Base-by-base conservation (phyloP, 2,113 vertebrate species). In the Corvus moneduloides region DNA sequence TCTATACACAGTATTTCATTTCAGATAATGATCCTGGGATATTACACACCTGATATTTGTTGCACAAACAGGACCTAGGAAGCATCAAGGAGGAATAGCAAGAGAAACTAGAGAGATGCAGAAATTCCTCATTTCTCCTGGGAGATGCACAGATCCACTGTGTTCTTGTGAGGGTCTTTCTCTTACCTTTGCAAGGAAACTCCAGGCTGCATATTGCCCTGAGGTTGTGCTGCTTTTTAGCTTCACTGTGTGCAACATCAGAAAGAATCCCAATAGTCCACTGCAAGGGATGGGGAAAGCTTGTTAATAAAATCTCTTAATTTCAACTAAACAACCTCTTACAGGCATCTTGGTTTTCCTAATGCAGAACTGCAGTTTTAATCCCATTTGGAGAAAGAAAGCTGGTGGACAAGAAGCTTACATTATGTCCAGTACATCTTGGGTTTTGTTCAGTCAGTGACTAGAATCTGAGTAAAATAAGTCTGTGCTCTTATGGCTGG, bases 181-280 rank as follows among this genome's bases (percentile, higher is more conserved):
- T 93, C 97, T 98, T 97, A 99, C 99, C 99, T 99, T 99, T 17
- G 99, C 98, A 78, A 99, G 44, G 87, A 99, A 98, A 71, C 93
- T 97, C 99, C 99, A 99, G n/a, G 98, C 95, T 66, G 98, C 96
- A 52, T 98, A 98, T 68, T 99, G 98, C 72, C 98, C 98, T 13
- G 98, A 93, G 71, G 98, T 97, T 78, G 98, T 90, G 55, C 96
- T 97, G 64, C 94, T 98, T 96, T 98, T 99, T 62, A 99, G 87
- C 96, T 98, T 99, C 77, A 98, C 97, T 26, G 98, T 97, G 24
- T 98, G 98, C 93, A 99, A 66, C 96, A 98, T 98, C 96, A 99
- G 94, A 75, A 99, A 87, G 96, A 99, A 99, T 17, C 99, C 99
- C 87, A 99, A 94, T 87, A 99, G 81, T 51, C 98, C 99, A 93